phyloP scores from a whole-genome alignment of 2,113 vertebrate species.

The Albula glossodonta region DNA sequence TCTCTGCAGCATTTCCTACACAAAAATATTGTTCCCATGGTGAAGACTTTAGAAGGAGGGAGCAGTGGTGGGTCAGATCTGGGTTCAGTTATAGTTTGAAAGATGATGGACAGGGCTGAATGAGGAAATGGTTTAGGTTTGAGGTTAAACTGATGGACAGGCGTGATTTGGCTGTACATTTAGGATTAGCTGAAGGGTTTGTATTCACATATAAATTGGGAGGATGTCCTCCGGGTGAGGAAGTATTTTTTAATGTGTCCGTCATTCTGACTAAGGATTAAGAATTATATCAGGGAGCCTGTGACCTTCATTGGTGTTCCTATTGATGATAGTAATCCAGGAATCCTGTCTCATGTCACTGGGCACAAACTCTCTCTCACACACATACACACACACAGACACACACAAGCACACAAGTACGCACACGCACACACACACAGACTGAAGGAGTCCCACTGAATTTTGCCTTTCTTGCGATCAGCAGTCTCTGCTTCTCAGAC shows the following conservation, averaged over 20 bases:
- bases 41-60: neutral
- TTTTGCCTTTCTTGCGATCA: conserved; percentile 58
- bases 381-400: neutral
- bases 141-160: neutral
- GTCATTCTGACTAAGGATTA: neutral
- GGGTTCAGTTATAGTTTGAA: neutral
- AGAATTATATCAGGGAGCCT: neutral
- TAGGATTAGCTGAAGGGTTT: neutral
- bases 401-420: neutral
- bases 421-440: neutral
- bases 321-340: neutral
- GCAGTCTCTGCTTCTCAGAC: conserved; percentile 57
- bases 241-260: neutral
- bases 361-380: neutral
- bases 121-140: neutral
- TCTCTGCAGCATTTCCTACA: neutral
- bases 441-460: neutral
- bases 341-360: neutral
- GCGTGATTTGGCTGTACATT: neutral
- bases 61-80: neutral
- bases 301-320: neutral
- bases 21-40: neutral
- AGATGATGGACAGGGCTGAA: neutral
- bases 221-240: neutral
- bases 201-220: neutral